Percentiles rank a stretch among this genome's conserved stretches.
Conservation (phyloP, 1,140 invertebrate species). For the Drosophila parvula region DNA sequence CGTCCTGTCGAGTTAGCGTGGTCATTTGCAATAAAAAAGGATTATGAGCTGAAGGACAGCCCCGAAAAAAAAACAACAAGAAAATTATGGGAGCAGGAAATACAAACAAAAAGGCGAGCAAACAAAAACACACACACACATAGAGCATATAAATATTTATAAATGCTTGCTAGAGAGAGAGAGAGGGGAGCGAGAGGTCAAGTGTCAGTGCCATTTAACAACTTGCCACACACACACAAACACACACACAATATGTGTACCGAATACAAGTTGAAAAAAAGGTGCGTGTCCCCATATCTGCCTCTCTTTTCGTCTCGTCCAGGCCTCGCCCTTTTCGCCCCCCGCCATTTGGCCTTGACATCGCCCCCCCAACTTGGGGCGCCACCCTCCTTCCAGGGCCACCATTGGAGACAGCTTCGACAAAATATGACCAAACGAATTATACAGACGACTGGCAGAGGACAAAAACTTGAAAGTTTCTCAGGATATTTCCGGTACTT, state of each 20-base stretch:
- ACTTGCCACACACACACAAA: conserved; percentile 67
- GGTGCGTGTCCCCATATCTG: conserved; percentile 21
- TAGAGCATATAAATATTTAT: conserved; percentile 74
- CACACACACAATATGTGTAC: conserved; percentile 5
- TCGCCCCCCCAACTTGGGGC: background rate
- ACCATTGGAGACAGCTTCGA: background rate
- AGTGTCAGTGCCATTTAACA: conserved; percentile 80
- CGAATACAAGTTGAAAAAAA: conserved; percentile 22
- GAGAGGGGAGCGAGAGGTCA: conserved; percentile 9
- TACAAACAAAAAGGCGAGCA: conserved; percentile 27
- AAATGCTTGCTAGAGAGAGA: conserved; percentile 33
- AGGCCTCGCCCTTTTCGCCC: conserved; percentile 30
- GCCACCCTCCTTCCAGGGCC: background rate
- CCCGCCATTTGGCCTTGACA: conserved; percentile 34
- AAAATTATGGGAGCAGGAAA: conserved; percentile 41
- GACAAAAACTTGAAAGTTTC: background rate
- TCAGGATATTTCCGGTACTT: background rate
- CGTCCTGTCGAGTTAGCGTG: conserved; percentile 69
- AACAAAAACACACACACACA: conserved; percentile 12
- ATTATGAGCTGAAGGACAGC: conserved; percentile 76
- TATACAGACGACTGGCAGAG: background rate
- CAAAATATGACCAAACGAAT: conserved; percentile 21
- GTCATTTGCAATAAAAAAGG: conserved; percentile 82
- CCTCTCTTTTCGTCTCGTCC: background rate
- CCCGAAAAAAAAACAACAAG: conserved; percentile 48